Evolutionary conservation across 37 sponge, comb jelly and placozoan species (phyloP), one percentile per base, ranked within the genome.

Genomic region (Hexactinellida sp.): DNA sequence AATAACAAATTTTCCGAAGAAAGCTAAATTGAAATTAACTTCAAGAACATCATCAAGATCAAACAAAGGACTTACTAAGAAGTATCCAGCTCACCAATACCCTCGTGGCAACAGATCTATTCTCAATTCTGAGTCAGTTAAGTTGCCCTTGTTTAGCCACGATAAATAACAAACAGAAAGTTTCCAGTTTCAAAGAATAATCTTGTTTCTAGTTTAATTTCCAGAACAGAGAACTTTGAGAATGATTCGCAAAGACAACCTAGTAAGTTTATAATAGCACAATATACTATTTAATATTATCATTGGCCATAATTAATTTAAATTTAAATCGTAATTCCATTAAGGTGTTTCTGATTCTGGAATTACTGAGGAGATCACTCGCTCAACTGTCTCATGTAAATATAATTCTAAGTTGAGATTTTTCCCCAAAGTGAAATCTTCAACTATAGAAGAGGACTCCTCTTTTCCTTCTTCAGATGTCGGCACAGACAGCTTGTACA

Each of bases 21-120:
- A 63, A 63, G 25, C 76, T 21, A 63, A 63, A n/a, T 28, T 32
- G 25, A 63, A n/a, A 25, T 63, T 23, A 63, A 28, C 21, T 23
- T n/a, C 34, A 63, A 63, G 76, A 63, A 63, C 76, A 25, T 63
- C 76, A 21, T 63, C 76, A 63, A 63, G 76, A 63, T 63, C 76
- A 25, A 63, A 63, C 76, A 63, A 28, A 63, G 76, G 76, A 32
- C 5, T 63, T 7, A 63, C 21, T 32, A 10, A 23, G 3, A 63
- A 63, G 13, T 63, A 63, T n/a, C 13, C 30, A n/a, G 16, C 9
- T 47, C 52, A 47, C 52, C 52, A 19, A 47, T 19, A 47, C 16
- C 9, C 16, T 47, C 9, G 16, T 16, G 52, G 16, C 52, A 47
- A 47, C n/a, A n/a, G n/a, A n/a, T n/a, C n/a, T n/a, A n/a, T n/a